Conservation (phyloP, 2,113 vertebrate genomes). For the Lutjanus erythropterus region DNA sequence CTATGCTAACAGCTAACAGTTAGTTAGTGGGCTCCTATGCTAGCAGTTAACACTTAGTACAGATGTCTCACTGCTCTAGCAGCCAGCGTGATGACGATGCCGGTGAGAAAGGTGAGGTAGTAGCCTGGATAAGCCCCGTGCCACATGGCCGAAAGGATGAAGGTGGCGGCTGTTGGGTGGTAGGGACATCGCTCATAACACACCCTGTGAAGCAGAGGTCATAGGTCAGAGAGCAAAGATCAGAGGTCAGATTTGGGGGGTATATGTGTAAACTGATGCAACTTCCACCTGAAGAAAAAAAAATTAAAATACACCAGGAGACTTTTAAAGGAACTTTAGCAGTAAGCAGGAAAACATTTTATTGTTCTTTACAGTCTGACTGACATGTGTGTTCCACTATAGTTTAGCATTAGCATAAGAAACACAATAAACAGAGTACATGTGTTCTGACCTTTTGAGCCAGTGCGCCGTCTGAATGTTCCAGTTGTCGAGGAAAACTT, state of each 20-base stretch:
- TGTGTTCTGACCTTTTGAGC: conserved; percentile 90
- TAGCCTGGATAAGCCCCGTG: conserved; percentile 97
- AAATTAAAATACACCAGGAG: too few species aligned
- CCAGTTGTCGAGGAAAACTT: conserved; percentile 98
- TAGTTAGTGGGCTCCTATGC: not conserved
- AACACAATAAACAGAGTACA: not conserved
- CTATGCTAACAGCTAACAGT: not conserved
- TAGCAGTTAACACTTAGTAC: not conserved
- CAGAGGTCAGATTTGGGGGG: too few species aligned
- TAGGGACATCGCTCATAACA: conserved; percentile 92
- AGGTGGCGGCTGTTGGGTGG: conserved; percentile 93
- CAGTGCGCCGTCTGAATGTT: conserved; percentile 97
- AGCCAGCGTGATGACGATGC: conserved; percentile 91
- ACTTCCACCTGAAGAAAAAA: not conserved
- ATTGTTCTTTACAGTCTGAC: too few species aligned
- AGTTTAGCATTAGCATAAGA: not conserved
- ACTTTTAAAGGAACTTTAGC: too few species aligned
- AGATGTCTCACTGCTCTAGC: conserved; percentile 89
- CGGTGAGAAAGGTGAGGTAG: conserved; percentile 95
- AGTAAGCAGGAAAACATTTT: too few species aligned
- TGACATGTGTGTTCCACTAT: too few species aligned
- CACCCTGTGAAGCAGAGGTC: conserved; percentile 84
- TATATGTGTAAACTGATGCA: too few species aligned
- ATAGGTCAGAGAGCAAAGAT: conserved; percentile 27
- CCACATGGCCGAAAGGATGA: conserved; percentile 95